Conservation (phyloP, 2,113 vertebrate species). For the Leucosticte australis region DNA sequence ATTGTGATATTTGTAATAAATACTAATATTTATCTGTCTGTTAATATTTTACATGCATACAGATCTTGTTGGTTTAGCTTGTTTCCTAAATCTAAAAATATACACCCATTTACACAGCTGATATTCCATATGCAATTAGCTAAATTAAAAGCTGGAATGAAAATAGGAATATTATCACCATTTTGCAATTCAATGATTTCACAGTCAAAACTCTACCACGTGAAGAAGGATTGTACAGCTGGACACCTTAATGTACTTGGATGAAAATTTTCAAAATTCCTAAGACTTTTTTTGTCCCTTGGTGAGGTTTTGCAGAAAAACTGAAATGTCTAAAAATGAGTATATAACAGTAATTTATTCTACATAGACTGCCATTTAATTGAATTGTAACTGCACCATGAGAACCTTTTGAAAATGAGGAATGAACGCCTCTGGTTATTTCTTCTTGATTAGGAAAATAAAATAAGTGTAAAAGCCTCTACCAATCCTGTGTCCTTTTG, state of each 20-base stretch:
- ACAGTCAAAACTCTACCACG: background rate
- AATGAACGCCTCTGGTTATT: constrained; percentile 3
- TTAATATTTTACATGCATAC: background rate
- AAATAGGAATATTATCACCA: background rate
- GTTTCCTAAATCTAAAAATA: background rate
- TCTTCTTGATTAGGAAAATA: constrained; percentile 2
- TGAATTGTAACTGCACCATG: constrained; percentile 39
- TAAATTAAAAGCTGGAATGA: background rate
- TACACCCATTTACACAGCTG: background rate
- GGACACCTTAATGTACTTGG: background rate
- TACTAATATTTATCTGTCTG: background rate
- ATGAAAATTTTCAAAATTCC: constrained; percentile 9
- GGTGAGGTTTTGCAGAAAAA: constrained; percentile 17
- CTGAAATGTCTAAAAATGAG: constrained; percentile 9
- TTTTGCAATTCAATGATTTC: background rate
- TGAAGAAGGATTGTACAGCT: background rate
- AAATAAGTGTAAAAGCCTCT: background rate
- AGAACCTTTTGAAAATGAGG: constrained; percentile 34
- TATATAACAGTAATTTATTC: constrained; percentile 43
- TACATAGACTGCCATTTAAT: constrained; percentile 15
- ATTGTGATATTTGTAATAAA: background rate
- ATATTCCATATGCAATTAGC: background rate
- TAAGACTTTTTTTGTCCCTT: background rate
- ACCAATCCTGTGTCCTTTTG: background rate
- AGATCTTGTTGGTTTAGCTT: background rate